These are phyloP conservation scores for Netelia melanura DNA, from an alignment of 2,888 invertebrate genomes.

Conservation along the genomic window DNA sequence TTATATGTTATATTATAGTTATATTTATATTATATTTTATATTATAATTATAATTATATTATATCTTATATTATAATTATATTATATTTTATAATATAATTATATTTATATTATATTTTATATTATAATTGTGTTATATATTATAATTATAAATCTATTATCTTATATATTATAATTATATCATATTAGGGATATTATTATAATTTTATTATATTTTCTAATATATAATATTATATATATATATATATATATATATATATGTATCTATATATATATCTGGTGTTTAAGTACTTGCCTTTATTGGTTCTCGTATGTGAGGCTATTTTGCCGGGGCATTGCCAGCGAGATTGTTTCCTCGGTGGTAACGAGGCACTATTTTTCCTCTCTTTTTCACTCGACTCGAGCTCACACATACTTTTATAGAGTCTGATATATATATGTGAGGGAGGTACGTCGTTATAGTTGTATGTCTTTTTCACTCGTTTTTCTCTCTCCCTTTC, in stretches of 20 bases:
- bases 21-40: too few relatives aligned
- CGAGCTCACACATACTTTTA: slow-evolving; percentile 14
- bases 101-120: too few relatives aligned
- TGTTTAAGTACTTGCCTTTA: slow-evolving; percentile 39
- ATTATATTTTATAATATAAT: too few relatives aligned
- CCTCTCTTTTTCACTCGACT: slow-evolving; percentile 44
- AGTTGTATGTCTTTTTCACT: slow-evolving; percentile 24
- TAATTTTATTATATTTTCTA: too few relatives aligned
- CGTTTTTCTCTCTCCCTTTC: slow-evolving; percentile 42
- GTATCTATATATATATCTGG: not conserved
- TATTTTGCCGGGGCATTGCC: slow-evolving; percentile 42
- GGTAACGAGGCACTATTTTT: slow-evolving; percentile 49
- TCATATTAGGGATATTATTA: too few relatives aligned
- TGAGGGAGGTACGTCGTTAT: not conserved
- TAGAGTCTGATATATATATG: not conserved
- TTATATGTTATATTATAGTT: too few relatives aligned
- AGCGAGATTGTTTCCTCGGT: slow-evolving; percentile 57
- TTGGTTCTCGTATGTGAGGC: slow-evolving; percentile 51
- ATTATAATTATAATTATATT: too few relatives aligned
- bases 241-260: not conserved
- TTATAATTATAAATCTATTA: too few relatives aligned
- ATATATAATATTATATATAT: too few relatives aligned
- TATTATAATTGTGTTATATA: too few relatives aligned
- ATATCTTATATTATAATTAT: too few relatives aligned
- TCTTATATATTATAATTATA: too few relatives aligned